Conservation (phyloP, 2,888 invertebrate species). For the Synergus japonicus region DNA sequence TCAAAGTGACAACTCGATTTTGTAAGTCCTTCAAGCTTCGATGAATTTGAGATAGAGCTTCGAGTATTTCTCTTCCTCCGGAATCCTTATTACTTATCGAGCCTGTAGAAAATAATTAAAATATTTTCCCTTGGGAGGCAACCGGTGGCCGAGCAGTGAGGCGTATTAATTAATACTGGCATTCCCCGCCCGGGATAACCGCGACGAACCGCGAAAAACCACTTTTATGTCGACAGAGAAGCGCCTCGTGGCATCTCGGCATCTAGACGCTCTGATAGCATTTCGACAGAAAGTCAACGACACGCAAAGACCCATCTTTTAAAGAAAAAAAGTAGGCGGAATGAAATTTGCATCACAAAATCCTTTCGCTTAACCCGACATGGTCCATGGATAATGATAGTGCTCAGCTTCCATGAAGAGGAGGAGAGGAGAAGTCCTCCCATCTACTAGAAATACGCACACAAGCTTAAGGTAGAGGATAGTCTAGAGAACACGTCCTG, state of each 20-base stretch:
- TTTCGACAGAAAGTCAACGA: conserved; percentile 24
- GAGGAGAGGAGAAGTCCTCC: conserved; percentile 59
- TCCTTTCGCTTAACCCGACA: conserved; percentile 61
- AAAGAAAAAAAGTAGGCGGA: conserved; percentile 51
- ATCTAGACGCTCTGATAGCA: conserved; percentile 10
- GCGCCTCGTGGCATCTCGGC: not conserved
- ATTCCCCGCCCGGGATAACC: not conserved
- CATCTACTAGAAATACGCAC: conserved; percentile 43
- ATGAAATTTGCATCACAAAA: conserved; percentile 72
- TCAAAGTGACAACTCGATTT: no score
- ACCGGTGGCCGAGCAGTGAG: not conserved
- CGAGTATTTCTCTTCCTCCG: no score
- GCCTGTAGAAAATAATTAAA: not conserved
- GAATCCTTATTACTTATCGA: no score
- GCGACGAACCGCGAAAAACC: conserved; percentile 18
- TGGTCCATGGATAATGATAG: conserved; percentile 61
- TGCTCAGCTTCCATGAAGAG: conserved; percentile 60
- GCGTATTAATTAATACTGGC: conserved; percentile 13
- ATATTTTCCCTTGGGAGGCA: not conserved
- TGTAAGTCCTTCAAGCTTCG: no score
- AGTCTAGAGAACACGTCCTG: conserved; percentile 51
- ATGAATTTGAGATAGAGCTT: no score
- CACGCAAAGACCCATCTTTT: conserved; percentile 10
- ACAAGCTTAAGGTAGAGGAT: conserved; percentile 32
- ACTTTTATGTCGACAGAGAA: not conserved